A percentile compares a stretch with the other conserved stretches of the same genome.
Conservation (phyloP, 1,140 invertebrate species). For the Vollenhovia emeryi region DNA sequence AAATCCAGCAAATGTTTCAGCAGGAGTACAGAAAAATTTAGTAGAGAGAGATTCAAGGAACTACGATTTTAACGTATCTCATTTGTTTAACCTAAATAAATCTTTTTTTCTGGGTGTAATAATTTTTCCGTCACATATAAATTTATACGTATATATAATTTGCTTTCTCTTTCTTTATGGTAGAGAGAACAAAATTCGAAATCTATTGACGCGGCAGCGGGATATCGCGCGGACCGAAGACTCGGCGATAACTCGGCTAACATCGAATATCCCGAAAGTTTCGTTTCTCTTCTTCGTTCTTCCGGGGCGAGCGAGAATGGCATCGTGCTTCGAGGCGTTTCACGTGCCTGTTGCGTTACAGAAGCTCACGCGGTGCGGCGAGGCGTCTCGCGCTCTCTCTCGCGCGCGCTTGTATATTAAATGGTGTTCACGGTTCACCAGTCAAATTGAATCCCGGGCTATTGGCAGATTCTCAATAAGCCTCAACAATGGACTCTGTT, state of each 20-base stretch:
- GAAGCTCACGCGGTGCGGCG: conserved; percentile 27
- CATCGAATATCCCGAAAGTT: conserved; percentile 38
- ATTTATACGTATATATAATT: not conserved
- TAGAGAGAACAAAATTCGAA: not conserved
- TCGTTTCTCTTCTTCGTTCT: not conserved
- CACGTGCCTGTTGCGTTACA: conserved; percentile 43
- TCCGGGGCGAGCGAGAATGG: not conserved
- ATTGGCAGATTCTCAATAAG: conserved; percentile 78
- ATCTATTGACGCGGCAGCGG: not conserved
- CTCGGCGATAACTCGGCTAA: conserved; percentile 13
- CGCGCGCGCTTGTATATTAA: conserved; percentile 67
- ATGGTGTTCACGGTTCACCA: conserved; percentile 72
- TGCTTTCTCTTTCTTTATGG: not conserved
- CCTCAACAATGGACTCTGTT: conserved; percentile 74
- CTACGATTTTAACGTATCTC: too few species aligned
- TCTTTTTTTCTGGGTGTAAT: too few species aligned
- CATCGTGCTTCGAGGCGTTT: conserved; percentile 36
- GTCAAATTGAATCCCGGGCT: conserved; percentile 75
- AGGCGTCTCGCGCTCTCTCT: not conserved
- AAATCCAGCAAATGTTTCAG: too few species aligned
- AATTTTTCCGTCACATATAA: not conserved
- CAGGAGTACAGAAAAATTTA: too few species aligned
- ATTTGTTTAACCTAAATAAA: too few species aligned
- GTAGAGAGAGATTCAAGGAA: too few species aligned
- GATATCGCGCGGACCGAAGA: not conserved